Conservation (phyloP, 2,113 vertebrate species). For the Hyperoodon ampullatus region DNA sequence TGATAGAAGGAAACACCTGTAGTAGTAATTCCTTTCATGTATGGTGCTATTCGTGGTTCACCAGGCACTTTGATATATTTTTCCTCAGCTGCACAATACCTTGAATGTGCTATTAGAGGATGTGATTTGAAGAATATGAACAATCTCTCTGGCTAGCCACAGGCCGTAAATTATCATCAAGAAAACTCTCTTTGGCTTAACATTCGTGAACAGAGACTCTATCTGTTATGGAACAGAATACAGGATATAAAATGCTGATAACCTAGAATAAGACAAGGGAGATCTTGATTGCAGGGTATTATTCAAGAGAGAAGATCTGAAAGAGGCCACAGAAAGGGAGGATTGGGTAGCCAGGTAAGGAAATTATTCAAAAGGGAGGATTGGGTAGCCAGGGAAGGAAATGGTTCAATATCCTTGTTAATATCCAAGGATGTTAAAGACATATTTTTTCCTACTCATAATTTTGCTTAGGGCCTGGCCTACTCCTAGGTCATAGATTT, state of each 20-base stretch:
- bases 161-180: neutral
- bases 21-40: neutral
- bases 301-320: neutral
- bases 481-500: conserved; percentile 38
- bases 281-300: neutral
- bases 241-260: neutral
- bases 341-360: neutral
- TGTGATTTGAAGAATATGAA: neutral
- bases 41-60: neutral
- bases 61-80: neutral
- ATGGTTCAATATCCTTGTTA: neutral
- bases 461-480: neutral
- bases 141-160: neutral
- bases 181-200: neutral
- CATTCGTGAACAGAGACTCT: neutral
- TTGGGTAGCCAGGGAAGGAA: neutral
- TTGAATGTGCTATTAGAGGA: neutral
- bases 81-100: neutral
- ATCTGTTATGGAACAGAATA: neutral
- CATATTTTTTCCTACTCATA: neutral
- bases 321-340: neutral
- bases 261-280: neutral
- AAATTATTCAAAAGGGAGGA: neutral
- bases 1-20: neutral
- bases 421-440: conserved; percentile 14